phyloP scores from a whole-genome alignment of 2,888 invertebrate species.

The Atherix ibis region DNA sequence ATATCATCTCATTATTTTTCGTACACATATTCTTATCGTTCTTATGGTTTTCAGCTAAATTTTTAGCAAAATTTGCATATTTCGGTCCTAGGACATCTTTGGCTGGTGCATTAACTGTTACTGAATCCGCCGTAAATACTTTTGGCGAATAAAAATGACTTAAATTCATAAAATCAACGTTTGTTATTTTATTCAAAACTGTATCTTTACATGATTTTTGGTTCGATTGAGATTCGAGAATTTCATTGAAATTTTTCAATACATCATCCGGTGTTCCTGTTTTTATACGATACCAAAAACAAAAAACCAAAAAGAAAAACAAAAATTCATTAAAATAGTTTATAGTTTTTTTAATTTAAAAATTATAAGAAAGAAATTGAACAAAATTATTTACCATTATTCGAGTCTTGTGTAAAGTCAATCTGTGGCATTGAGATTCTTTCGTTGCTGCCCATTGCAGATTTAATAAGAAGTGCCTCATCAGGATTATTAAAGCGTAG shows the following conservation, averaged over 20 bases:
- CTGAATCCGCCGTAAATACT: constrained; percentile 61
- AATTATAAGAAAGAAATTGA: background rate
- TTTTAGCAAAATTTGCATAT: constrained; percentile 43
- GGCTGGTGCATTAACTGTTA: constrained; percentile 67
- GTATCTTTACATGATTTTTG: constrained; percentile 37
- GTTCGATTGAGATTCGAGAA: constrained; percentile 35
- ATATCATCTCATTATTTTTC: constrained; percentile 20
- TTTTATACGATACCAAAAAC: too few relatives aligned
- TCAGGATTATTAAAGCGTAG: constrained; percentile 87
- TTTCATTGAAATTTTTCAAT: constrained; percentile 27
- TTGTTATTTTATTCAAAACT: constrained; percentile 61
- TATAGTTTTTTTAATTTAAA: background rate
- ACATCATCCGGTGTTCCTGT: constrained; percentile 11
- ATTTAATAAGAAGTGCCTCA: constrained; percentile 74
- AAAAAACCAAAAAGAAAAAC: background rate
- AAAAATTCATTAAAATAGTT: background rate
- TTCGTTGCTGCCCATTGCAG: constrained; percentile 50
- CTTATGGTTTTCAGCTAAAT: constrained; percentile 37
- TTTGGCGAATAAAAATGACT: constrained; percentile 43
- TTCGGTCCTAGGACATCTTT: constrained; percentile 61
- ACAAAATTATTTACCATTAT: constrained; percentile 9
- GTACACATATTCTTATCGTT: constrained; percentile 24
- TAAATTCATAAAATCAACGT: constrained; percentile 58
- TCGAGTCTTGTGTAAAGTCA: constrained; percentile 36
- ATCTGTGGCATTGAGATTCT: constrained; percentile 66